Base-by-base conservation (phyloP, 1,140 invertebrate genomes). In the Temnothorax nylanderi region DNA sequence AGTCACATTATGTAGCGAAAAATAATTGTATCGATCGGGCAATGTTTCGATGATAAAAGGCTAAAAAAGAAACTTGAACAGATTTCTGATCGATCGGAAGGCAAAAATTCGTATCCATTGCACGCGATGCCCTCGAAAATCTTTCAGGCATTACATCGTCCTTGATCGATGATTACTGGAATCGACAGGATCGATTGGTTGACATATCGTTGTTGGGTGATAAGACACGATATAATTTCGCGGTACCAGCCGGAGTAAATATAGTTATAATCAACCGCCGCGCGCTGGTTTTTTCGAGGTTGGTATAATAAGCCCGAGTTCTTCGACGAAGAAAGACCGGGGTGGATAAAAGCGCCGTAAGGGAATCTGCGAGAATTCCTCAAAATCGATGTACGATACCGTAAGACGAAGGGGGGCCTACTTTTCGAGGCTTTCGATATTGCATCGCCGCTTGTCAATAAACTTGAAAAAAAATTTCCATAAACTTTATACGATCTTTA, bases 341-440 rank as follows among this genome's bases (percentile, higher is more conserved):
- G 56, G 34, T 18, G 88, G 51, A 78, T 82, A 34, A 89, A 78
- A 90, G 44, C 58, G 86, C 88, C 88, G 75, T 82, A 58, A 90
- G 89, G 88, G 54, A 60, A 51, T 67, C 37, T 37, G 65, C 80
- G 65, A 65, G 41, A 51, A 41, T 87, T 65, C 58, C 44, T 51
- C 16, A 49, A 69, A 90, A 92, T 92, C 87, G 89, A 87, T 85
- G 88, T 37, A 58, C 69, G 91, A 92, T 92, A 92, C n/a, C 64
- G 72, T 44, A 62, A 62, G 64, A 64, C 54, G 84, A 88, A 26
- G 26, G 85, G 85, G 86, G 86, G 71, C 60, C 77, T 77, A 86
- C 82, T 87, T 88, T 80, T 74, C 84, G 72, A 75, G 58, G 84
- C 71, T 82, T 85, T 56, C 54, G 67, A 76, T 88, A 88, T 87